Evolutionary conservation across 2,797 vertebrate genomes (phyloP).

Genomic region (Sebastes trivittatus): DNA sequence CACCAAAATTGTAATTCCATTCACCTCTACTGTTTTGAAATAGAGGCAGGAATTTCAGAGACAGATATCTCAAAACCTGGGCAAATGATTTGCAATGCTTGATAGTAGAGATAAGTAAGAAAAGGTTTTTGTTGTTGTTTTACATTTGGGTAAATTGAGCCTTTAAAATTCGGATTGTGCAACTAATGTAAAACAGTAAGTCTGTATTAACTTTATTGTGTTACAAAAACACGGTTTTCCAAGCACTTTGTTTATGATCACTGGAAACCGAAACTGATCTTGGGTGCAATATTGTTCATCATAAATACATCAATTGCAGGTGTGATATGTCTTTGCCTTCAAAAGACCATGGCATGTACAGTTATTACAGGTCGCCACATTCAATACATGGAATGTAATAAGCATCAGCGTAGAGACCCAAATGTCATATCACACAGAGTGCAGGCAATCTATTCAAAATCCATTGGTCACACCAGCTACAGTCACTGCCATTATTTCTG

Average conservation of each 20-base stretch:
- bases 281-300: neutral
- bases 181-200: neutral
- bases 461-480: conserved; percentile 23
- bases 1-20: neutral
- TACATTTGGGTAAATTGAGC: neutral
- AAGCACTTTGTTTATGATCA: neutral
- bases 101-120: neutral
- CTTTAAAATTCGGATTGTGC: neutral
- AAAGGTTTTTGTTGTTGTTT: neutral
- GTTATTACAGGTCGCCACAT: conserved; percentile 9
- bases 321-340: neutral
- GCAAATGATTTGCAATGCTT: neutral
- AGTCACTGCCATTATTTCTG: neutral
- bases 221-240: neutral
- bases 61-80: neutral
- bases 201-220: neutral
- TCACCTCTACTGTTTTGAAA: neutral
- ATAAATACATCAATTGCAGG: neutral
- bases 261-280: neutral
- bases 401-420: conserved; percentile 17
- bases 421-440: conserved; percentile 26
- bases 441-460: conserved; percentile 27
- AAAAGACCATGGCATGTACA: neutral
- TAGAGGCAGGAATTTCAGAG: neutral
- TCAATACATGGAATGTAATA: conserved; percentile 30